Evolutionary conservation across 1,140 invertebrate species (phyloP), one percentile per base, ranked within the genome.

Genomic region (Nasonia giraulti): DNA sequence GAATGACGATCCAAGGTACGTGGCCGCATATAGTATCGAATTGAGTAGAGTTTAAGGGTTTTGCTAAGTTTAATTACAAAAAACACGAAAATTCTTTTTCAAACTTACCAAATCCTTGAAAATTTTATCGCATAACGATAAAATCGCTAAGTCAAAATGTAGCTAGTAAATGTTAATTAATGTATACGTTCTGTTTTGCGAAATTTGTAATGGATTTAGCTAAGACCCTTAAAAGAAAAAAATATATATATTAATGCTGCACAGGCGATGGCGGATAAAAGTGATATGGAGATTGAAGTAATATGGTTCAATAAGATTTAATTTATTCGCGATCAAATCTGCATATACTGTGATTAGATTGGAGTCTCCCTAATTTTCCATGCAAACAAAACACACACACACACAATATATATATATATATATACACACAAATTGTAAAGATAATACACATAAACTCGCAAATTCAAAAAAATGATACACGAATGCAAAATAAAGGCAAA

Each of bases 281-380:
- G 66, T 69, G 84, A 82, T 82, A 77, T 68, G 73, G 75, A 78
- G 6, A 81, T 82, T 77, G 31, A 87, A 89, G 81, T 85, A 87
- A 86, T 87, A 87, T 86, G 87, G 83, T 86, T 87, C 87, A 82
- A 44, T 88, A 87, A 87, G 86, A 87, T 88, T 88, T 89, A 89
- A 88, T 89, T 89, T 88, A 88, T 88, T 87, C 87, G 89, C 87
- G 87, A 82, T 85, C 74, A 82, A 89, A 89, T 90, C 87, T 88
- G 87, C 88, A 88, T 89, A 89, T 89, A 88, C 89, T 91, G 90
- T 92, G 89, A 91, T 90, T 90, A 90, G 87, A 90, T 87, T 88
- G 90, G 88, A 90, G 86, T 88, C 88, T 87, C 87, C 78, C 80
- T 81, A 40, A 78, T 85, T 85, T 80, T 85, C 66, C 80, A 73